A percentile compares a stretch with the other conserved stretches of the same genome.
Conservation (phyloP, 2,113 vertebrate genomes). For the Candoia aspera region DNA sequence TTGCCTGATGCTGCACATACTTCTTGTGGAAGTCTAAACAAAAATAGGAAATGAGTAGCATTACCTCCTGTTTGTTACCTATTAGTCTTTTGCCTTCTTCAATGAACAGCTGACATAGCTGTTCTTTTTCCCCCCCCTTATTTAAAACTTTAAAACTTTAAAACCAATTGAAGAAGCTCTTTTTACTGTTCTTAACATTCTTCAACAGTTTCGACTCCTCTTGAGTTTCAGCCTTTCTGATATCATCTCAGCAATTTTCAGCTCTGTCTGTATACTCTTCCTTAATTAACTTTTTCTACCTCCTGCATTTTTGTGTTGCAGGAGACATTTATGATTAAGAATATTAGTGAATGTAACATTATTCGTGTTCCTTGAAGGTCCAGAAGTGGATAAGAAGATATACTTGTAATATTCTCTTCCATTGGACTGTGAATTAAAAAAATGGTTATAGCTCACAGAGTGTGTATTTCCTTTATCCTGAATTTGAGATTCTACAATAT, state of each 20-base stretch:
- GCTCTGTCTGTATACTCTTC: not conserved
- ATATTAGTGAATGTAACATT: not conserved
- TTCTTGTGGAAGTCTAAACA: not conserved
- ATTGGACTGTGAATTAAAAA: not conserved
- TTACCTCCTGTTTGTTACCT: not conserved
- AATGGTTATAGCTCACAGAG: not conserved
- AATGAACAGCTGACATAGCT: not conserved
- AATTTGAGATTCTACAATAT: not conserved
- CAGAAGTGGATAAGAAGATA: not conserved
- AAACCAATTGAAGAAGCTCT: not conserved
- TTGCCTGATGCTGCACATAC: accelerated
- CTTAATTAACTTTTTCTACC: not conserved
- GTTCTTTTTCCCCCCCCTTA: not conserved
- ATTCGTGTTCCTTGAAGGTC: not conserved
- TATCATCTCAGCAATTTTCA: not conserved
- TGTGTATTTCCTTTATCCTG: not conserved
- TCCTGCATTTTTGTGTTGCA: not conserved
- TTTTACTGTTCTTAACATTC: not conserved
- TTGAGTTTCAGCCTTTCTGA: not conserved
- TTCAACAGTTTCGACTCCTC: not conserved
- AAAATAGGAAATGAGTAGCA: not conserved
- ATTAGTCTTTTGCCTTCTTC: not conserved
- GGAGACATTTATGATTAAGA: not conserved
- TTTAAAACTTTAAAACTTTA: not conserved
- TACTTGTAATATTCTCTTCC: not conserved